Base-by-base conservation (phyloP, 2,797 vertebrate species). In the Alcedo atthis region DNA sequence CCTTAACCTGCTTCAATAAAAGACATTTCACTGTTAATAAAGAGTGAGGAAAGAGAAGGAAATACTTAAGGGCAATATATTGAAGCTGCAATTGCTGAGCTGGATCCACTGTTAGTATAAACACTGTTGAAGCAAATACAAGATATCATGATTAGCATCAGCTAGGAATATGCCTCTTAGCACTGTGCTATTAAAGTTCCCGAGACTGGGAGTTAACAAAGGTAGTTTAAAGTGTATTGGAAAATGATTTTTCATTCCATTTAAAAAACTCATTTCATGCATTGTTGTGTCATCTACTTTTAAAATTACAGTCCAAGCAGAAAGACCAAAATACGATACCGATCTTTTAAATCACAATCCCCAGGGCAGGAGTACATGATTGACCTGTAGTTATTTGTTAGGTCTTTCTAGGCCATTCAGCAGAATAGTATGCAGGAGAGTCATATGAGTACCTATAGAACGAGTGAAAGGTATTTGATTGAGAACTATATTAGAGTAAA, bases 211-310 rank as follows among this genome's bases (percentile, higher is more conserved):
- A 89, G 93, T 94, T 94, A 96, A 96, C 81, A 96, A 93, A 93
- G 84, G 92, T 77, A 83, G 55, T 79, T 94, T 94, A 92, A 93
- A 91, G 55, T 43, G 64, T 87, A 87, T 87, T 95, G 93, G 89
- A 95, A 95, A 96, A 95, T 90, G 77, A 96, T 96, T 96, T 96
- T 95, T 94, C 84, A 90, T 93, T 95, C 85, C 63, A 94, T 95
- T 97, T 96, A 87, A 95, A 96, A 97, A 97, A 92, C 94, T 96
- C 94, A 96, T 97, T 97, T 96, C 95, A 96, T 96, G 95, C 95
- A 92, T 95, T 96, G 92, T 96, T 95, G 95, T 97, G 93, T 95
- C 93, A 96, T 95, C 93, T 94, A 80, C 92, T 95, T 94, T 95
- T 88, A 87, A 96, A 97, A 96, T 95, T 91, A 95, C 94, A 80